phyloP scores from a whole-genome alignment of 1,140 invertebrate genomes.

The Stegodyphus mimosarum region DNA sequence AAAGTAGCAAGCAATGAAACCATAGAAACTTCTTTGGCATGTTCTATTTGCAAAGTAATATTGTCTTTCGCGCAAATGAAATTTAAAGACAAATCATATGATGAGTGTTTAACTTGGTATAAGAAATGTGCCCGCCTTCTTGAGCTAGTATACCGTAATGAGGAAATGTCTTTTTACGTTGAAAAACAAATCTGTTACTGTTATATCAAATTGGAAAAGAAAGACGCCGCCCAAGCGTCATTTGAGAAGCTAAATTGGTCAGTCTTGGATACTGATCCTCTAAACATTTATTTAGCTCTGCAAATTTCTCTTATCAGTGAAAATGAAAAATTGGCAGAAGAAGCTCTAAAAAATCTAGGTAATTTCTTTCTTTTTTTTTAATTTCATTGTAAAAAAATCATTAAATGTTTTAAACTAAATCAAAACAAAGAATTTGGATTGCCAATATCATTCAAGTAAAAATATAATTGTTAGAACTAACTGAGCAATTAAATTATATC shows the following conservation, averaged over 20 bases:
- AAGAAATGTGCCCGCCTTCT: not conserved
- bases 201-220: conserved; percentile 12
- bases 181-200: conserved; percentile 18
- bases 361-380: not conserved
- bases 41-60: not conserved
- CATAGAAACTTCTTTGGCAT: not conserved
- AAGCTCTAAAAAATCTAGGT: conserved; percentile 1
- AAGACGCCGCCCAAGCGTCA: not conserved
- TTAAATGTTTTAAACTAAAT: not conserved
- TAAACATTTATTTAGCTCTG: conserved; percentile 1
- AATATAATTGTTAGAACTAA: not conserved
- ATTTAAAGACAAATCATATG: not conserved
- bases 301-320: conserved; percentile 1
- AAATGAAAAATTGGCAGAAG: conserved; percentile 11
- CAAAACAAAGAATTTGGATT: not conserved
- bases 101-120: conserved; percentile 16
- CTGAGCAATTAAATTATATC: not conserved
- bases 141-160: not conserved
- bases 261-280: not conserved
- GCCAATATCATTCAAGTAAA: too few relatives aligned
- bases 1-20: not conserved
- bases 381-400: not conserved
- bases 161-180: not conserved
- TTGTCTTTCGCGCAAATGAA: not conserved
- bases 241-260: not conserved